Conservation (phyloP, 2,888 invertebrate species). For the Sylvicola cinctus region DNA sequence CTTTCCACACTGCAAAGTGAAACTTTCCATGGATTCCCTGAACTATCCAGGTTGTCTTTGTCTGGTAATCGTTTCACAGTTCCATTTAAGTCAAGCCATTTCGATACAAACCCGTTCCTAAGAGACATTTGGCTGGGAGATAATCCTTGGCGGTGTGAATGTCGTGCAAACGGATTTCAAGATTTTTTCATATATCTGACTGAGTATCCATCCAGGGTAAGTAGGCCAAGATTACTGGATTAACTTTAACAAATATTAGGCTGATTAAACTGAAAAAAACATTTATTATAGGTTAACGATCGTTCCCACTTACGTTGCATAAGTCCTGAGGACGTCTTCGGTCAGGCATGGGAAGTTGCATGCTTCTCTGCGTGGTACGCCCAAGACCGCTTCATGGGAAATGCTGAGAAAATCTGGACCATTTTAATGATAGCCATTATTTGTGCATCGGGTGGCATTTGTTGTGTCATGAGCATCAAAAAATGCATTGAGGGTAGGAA, state of each 20-base stretch:
- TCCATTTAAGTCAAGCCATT: slow-evolving; percentile 34
- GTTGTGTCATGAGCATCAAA: slow-evolving; percentile 13
- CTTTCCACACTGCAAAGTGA: slow-evolving; percentile 37
- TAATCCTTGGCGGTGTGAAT: slow-evolving; percentile 62
- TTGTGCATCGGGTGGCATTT: slow-evolving; percentile 10
- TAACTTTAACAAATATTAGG: not conserved
- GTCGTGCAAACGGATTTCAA: slow-evolving; percentile 34
- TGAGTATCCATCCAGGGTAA: slow-evolving; percentile 29
- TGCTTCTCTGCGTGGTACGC: slow-evolving; percentile 42
- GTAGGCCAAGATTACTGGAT: too few relatives aligned
- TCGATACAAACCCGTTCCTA: slow-evolving; percentile 35
- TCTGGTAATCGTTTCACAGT: slow-evolving; percentile 49
- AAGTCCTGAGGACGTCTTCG: slow-evolving; percentile 38
- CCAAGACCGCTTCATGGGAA: slow-evolving; percentile 16
- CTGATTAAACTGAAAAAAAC: not conserved
- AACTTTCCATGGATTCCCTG: slow-evolving; percentile 39
- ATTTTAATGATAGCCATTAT: slow-evolving; percentile 33
- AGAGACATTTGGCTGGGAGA: slow-evolving; percentile 39
- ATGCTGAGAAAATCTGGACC: slow-evolving; percentile 33
- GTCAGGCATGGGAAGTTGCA: slow-evolving; percentile 45
- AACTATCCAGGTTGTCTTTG: slow-evolving; percentile 37
- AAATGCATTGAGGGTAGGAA: slow-evolving; percentile 32
- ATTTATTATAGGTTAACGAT: slow-evolving; percentile 15
- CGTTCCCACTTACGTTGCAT: slow-evolving; percentile 35
- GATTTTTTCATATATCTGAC: slow-evolving; percentile 39